These are phyloP conservation scores for Lottia scabra DNA, from an alignment of 2,888 invertebrate genomes.

Conservation along the genomic window DNA sequence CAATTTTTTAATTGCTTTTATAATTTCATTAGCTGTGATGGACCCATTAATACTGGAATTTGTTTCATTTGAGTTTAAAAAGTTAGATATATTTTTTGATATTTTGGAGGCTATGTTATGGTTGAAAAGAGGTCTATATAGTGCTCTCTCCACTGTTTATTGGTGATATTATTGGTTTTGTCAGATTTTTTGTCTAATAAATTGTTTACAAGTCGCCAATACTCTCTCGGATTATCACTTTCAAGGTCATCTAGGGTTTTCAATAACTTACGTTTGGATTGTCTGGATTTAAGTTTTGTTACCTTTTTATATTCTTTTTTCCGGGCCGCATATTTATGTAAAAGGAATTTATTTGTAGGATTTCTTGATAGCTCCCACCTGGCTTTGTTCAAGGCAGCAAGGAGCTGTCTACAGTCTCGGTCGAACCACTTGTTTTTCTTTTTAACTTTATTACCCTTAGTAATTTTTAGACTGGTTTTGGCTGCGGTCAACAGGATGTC, in stretches of 20 bases:
- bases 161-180: not conserved
- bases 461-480: not conserved
- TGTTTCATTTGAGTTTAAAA: too few species aligned
- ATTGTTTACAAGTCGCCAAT: not conserved
- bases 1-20: too few species aligned
- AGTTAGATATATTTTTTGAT: too few species aligned
- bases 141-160: too few species aligned
- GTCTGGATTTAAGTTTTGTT: not conserved
- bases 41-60: too few species aligned
- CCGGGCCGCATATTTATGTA: not conserved
- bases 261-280: not conserved
- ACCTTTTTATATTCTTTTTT: not conserved
- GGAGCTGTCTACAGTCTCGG: not conserved
- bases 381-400: not conserved
- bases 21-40: too few species aligned
- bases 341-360: not conserved
- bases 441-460: not conserved
- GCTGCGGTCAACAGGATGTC: not conserved
- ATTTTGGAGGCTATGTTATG: too few species aligned
- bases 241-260: not conserved
- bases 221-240: not conserved
- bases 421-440: not conserved
- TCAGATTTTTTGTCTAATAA: not conserved
- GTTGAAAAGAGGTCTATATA: too few species aligned
- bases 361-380: not conserved